phyloP scores from a whole-genome alignment of 2,888 invertebrate species.

The Eristalis pertinax region DNA sequence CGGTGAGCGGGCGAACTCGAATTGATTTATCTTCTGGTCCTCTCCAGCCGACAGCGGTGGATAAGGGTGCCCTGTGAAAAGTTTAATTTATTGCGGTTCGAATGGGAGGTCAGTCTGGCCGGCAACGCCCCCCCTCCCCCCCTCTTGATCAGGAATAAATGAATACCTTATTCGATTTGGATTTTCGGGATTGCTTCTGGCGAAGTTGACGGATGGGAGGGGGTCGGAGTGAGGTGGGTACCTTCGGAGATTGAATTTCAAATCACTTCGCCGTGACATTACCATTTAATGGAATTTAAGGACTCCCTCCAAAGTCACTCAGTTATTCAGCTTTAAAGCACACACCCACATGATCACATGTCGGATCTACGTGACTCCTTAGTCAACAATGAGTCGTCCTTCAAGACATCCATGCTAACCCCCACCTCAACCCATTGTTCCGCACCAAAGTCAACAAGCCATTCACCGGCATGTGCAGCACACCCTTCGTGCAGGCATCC shows the following conservation, averaged over 20 bases:
- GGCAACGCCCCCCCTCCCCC: neutral
- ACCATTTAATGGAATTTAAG: no score
- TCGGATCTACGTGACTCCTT: no score
- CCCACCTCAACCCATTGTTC: no score
- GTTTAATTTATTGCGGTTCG: slow-evolving; percentile 31
- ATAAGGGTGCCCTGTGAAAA: slow-evolving; percentile 1
- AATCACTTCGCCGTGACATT: neutral
- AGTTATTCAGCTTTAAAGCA: no score
- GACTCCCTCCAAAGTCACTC: no score
- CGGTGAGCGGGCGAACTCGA: no score
- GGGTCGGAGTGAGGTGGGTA: neutral
- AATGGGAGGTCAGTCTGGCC: neutral
- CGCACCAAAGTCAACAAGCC: neutral
- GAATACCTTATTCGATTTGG: slow-evolving; percentile 43
- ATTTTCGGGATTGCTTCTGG: slow-evolving; percentile 37
- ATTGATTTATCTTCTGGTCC: neutral
- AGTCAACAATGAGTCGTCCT: no score
- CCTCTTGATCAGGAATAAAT: slow-evolving; percentile 23
- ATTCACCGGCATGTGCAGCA: neutral
- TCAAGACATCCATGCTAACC: no score
- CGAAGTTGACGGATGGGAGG: neutral
- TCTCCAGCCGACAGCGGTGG: neutral
- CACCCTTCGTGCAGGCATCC: neutral
- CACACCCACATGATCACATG: no score
- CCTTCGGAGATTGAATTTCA: neutral